A percentile compares a stretch with the other conserved stretches of the same genome.
Conservation (phyloP, 2,888 invertebrate genomes). For the Laspeyria flexula region DNA sequence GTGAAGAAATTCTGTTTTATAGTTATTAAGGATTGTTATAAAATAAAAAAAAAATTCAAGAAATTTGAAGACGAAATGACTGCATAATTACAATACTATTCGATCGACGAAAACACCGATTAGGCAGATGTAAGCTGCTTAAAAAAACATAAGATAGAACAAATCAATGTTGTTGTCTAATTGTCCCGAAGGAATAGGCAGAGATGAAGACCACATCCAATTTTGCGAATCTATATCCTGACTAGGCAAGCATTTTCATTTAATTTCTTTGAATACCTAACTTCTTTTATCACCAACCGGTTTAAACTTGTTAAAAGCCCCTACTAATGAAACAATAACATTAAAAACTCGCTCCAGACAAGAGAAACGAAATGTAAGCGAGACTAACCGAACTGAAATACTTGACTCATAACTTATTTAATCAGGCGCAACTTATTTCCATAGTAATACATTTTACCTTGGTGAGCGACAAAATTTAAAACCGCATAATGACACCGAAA, state of each 20-base stretch:
- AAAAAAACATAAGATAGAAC: too few relatives aligned
- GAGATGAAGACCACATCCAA: too few relatives aligned
- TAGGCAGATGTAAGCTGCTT: too few relatives aligned
- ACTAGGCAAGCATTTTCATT: too few relatives aligned
- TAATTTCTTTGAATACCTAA: too few relatives aligned
- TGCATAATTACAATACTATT: too few relatives aligned
- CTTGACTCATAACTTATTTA: conserved; percentile 28
- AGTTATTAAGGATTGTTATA: neutral
- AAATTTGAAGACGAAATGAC: neutral
- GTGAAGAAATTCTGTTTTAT: conserved; percentile 8
- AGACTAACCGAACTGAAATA: conserved; percentile 7
- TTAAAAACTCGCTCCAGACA: conserved; percentile 3
- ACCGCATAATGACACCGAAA: conserved; percentile 60
- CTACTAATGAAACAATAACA: neutral
- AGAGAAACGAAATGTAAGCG: conserved; percentile 8
- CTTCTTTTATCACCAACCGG: too few relatives aligned
- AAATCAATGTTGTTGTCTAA: too few relatives aligned
- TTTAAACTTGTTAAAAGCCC: neutral
- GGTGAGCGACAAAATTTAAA: conserved; percentile 47
- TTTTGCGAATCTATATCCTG: too few relatives aligned
- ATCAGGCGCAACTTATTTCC: conserved; percentile 42
- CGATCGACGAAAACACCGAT: too few relatives aligned
- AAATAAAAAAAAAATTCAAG: neutral
- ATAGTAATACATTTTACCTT: conserved; percentile 46
- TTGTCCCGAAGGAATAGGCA: too few relatives aligned